Evolutionary conservation across 2,888 invertebrate species (phyloP).

Genomic region (Platycheirus albimanus): DNA sequence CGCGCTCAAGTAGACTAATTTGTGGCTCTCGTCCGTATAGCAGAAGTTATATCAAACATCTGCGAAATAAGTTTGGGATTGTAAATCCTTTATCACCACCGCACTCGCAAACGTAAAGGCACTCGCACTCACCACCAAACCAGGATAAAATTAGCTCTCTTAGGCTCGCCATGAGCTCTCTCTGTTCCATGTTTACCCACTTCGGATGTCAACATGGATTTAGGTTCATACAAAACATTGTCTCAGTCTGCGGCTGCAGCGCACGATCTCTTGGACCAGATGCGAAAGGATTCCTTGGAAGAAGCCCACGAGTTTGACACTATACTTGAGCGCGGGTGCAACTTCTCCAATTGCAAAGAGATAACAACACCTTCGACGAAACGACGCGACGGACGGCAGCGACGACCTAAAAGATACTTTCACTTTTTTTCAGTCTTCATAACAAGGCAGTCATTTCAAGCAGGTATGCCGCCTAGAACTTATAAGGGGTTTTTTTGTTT

Average conservation of each 20-base stretch:
- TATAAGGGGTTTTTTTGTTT: conserved; percentile 4
- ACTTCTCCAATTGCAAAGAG: conserved; percentile 60
- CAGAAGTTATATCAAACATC: conserved; percentile 74
- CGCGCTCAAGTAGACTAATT: conserved; percentile 64
- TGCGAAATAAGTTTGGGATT: conserved; percentile 74
- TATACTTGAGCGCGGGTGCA: conserved; percentile 57
- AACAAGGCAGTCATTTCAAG: conserved; percentile 6
- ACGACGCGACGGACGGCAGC: too few species aligned
- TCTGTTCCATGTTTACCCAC: conserved; percentile 74
- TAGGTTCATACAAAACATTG: not conserved
- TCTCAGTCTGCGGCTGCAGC: not conserved
- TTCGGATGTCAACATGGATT: conserved; percentile 75
- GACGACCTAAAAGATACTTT: conserved; percentile 43
- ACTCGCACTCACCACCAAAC: conserved; percentile 42
- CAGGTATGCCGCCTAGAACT: conserved; percentile 44
- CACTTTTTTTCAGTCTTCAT: conserved; percentile 39
- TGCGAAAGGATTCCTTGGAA: conserved; percentile 50
- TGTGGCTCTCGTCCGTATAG: conserved; percentile 51
- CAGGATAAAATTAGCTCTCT: conserved; percentile 75
- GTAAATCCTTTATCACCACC: conserved; percentile 75
- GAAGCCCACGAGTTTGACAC: conserved; percentile 33
- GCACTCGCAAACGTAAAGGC: conserved; percentile 20
- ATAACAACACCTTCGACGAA: conserved; percentile 57
- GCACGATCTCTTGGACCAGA: conserved; percentile 49
- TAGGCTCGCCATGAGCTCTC: conserved; percentile 54